A percentile compares a stretch with the other conserved stretches of the same genome.
Conservation (phyloP, 1,140 invertebrate species). For the Belonocnema kinseyi region DNA sequence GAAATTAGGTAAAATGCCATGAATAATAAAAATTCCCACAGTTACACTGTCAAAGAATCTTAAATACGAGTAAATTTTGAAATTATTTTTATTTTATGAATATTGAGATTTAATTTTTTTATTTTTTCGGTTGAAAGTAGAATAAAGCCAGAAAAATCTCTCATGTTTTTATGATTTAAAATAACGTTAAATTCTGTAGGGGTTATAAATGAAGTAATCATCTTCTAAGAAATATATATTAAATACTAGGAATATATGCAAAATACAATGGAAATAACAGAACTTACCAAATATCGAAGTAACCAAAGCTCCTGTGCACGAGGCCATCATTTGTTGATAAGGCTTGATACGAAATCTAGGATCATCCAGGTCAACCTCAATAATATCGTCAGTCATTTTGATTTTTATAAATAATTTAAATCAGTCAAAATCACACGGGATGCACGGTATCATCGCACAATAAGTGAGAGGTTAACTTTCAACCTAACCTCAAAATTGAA, state of each 20-base stretch:
- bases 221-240: not conserved
- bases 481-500: conserved; percentile 4
- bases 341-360: conserved; percentile 87
- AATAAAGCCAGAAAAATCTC: too few species aligned
- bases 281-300: conserved; percentile 91
- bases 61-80: too few species aligned
- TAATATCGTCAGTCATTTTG: not conserved
- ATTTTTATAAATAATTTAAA: not conserved
- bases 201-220: not conserved
- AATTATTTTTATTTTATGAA: too few species aligned
- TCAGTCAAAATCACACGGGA: not conserved
- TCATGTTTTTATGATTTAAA: too few species aligned
- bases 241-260: conserved; percentile 17
- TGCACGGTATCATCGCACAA: not conserved
- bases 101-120: too few species aligned
- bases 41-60: too few species aligned
- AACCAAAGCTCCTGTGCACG: conserved; percentile 91
- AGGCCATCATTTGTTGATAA: conserved; percentile 91
- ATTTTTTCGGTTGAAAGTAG: too few species aligned
- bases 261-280: not conserved
- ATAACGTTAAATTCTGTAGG: too few species aligned
- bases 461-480: not conserved
- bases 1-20: too few species aligned
- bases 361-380: conserved; percentile 79
- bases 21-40: too few species aligned